Evolutionary conservation across 2,888 invertebrate genomes (phyloP).

Genomic region (Andricus quercusramuli): DNA sequence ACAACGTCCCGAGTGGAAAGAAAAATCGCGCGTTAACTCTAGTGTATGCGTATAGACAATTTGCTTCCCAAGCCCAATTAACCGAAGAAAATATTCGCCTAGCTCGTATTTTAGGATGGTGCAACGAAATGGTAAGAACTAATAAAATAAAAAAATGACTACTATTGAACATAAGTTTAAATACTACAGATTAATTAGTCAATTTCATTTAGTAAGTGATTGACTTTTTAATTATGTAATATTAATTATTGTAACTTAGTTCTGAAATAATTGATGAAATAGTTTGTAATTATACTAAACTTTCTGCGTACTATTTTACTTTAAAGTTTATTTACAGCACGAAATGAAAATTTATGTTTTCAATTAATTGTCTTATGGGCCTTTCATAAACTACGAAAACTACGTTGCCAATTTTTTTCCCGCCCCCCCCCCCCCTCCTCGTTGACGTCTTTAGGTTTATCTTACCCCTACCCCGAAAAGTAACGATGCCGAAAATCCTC

Average conservation of each 20-base stretch:
- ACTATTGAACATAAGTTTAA: neutral
- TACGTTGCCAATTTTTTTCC: too few species aligned
- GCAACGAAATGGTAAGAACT: slow-evolving; percentile 90
- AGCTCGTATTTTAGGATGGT: slow-evolving; percentile 95
- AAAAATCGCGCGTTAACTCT: slow-evolving; percentile 89
- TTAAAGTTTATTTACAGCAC: neutral
- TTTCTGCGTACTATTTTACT: neutral
- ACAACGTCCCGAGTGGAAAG: slow-evolving; percentile 95
- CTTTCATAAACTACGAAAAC: too few species aligned
- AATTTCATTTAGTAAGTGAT: neutral
- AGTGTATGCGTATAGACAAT: slow-evolving; percentile 87
- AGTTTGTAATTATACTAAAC: too few species aligned
- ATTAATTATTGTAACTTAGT: neutral
- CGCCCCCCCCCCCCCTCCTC: too few species aligned
- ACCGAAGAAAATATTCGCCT: slow-evolving; percentile 88
- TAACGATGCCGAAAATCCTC: too few species aligned
- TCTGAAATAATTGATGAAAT: too few species aligned
- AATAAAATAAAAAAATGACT: neutral
- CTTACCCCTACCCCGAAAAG: too few species aligned
- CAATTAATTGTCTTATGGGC: neutral
- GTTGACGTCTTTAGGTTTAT: too few species aligned
- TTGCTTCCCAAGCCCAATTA: slow-evolving; percentile 84
- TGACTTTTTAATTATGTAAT: neutral
- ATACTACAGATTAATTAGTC: neutral
- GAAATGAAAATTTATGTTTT: neutral